Percentiles rank a stretch among this genome's conserved stretches.
Evolutionary conservation across 2,113 vertebrate genomes (phyloP).

Genomic region (Illadopsis cleaveri): DNA sequence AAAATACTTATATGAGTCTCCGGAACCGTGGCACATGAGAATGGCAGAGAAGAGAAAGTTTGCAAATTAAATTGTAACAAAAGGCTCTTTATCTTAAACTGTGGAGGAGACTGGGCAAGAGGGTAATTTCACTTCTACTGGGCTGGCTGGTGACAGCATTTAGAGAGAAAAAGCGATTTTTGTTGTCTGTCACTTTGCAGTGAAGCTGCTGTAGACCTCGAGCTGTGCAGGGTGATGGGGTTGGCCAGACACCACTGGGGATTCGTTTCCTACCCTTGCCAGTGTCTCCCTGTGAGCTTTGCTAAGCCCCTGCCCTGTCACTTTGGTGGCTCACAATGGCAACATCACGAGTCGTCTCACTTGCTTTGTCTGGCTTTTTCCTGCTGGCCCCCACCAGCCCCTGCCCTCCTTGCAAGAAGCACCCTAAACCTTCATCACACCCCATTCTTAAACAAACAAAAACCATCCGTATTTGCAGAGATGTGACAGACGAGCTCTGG

Average conservation of each 20-base stretch:
- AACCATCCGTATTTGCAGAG: neutral
- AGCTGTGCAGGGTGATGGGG: neutral
- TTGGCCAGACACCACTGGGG: rapidly evolving
- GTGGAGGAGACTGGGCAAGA: rapidly evolving
- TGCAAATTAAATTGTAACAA: slow-evolving; percentile 38
- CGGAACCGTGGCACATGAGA: neutral
- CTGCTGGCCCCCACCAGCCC: neutral
- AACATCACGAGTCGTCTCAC: neutral
- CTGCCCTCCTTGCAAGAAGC: neutral
- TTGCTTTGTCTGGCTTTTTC: neutral
- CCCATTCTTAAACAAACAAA: neutral
- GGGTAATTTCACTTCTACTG: neutral
- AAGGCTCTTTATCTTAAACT: slow-evolving; percentile 12
- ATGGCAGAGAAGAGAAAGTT: slow-evolving; percentile 43
- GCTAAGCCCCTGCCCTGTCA: neutral
- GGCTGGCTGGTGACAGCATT: neutral
- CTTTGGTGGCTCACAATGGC: neutral
- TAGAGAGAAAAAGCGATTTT: neutral
- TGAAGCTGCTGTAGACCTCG: neutral
- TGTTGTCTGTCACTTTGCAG: neutral
- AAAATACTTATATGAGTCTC: slow-evolving; percentile 59
- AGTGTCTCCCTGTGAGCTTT: neutral
- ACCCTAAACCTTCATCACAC: neutral
- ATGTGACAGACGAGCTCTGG: neutral
- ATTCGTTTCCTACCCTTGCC: rapidly evolving